These are phyloP conservation scores for Archivesica marissinica DNA, from an alignment of 1,140 invertebrate genomes.

Conservation along the genomic window DNA sequence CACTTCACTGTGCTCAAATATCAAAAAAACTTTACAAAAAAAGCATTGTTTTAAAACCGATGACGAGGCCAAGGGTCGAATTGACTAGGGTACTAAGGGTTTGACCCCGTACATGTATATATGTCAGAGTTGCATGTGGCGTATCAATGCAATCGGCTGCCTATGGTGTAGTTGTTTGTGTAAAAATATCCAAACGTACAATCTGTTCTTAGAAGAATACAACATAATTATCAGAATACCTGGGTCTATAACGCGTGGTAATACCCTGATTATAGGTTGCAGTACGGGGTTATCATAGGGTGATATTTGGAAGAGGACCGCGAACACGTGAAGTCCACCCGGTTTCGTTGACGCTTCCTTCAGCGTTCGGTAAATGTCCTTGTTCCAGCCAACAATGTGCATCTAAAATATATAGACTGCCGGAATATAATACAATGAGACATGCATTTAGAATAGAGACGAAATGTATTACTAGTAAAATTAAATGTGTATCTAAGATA, in stretches of 20 bases:
- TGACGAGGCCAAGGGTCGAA: no score
- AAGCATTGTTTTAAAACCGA: no score
- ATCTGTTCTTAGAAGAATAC: no score
- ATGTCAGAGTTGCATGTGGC: no score
- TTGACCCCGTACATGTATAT: no score
- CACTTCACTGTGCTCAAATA: no score
- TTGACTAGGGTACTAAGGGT: no score
- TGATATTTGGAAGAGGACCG: slow-evolving; percentile 74
- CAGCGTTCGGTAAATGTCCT: slow-evolving; percentile 63
- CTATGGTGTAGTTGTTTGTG: no score
- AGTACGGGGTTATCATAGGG: slow-evolving; percentile 71
- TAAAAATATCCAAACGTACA: no score
- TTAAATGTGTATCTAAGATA: neutral
- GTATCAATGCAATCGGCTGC: no score
- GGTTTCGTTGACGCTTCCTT: slow-evolving; percentile 63
- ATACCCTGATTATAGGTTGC: slow-evolving; percentile 67
- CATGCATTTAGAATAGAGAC: neutral
- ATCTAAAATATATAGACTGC: slow-evolving; percentile 72
- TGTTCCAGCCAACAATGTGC: slow-evolving; percentile 77
- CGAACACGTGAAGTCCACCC: slow-evolving; percentile 76
- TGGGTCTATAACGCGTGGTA: slow-evolving; percentile 72
- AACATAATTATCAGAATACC: no score
- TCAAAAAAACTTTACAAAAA: no score
- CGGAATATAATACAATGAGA: neutral
- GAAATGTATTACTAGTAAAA: neutral